Conservation (phyloP, 2,797 vertebrate genomes). For the Bradypodion pumilum region DNA sequence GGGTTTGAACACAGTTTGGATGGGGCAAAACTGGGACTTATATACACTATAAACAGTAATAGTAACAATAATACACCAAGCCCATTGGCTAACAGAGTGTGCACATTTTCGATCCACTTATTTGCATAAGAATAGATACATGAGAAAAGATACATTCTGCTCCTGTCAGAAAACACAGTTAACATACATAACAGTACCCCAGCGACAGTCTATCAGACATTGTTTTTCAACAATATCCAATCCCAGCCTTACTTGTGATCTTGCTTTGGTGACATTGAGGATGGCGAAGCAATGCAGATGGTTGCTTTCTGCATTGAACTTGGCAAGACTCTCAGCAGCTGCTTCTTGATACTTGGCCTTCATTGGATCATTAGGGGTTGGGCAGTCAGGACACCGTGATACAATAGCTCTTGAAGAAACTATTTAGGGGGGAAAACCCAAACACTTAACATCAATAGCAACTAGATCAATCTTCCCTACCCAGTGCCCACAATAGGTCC, state of each 20-base stretch:
- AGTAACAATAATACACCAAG: no score
- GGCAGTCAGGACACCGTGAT: conserved; percentile 62
- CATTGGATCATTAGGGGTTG: not conserved
- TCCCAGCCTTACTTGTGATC: conserved; percentile 64
- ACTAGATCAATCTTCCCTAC: not conserved
- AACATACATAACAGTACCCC: no score
- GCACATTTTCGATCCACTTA: no score
- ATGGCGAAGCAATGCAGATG: conserved; percentile 61
- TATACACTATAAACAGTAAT: no score
- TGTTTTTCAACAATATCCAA: not conserved
- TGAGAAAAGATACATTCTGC: no score
- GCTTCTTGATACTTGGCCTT: conserved; percentile 7
- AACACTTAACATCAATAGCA: not conserved
- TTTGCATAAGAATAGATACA: no score
- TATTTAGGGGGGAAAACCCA: no score
- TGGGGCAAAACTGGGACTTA: no score
- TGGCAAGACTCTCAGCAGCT: conserved; percentile 54
- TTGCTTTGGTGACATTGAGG: conserved; percentile 60
- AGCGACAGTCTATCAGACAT: no score
- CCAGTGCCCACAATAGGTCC: not conserved
- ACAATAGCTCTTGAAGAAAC: conserved; percentile 39
- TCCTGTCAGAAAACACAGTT: no score
- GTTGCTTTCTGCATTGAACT: conserved; percentile 59
- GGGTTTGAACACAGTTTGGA: no score
- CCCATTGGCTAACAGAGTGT: no score